Percentiles rank a stretch among this genome's conserved stretches.
These are phyloP conservation scores for Sesamia nonagrioides DNA, from an alignment of 1,140 invertebrate species.

Conservation along the genomic window DNA sequence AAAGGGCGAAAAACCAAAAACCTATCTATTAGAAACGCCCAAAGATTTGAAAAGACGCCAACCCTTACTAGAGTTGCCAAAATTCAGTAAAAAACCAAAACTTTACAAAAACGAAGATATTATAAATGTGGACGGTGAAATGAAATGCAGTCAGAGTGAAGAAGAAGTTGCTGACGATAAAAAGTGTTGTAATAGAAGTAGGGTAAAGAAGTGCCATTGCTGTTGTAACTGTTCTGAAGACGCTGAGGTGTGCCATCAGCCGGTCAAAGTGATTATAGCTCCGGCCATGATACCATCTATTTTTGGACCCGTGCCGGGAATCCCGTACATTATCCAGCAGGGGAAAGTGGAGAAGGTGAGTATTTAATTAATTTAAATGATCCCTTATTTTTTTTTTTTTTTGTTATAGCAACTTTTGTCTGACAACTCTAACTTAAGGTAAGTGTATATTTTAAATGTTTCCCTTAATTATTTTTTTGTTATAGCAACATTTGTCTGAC, in stretches of 20 bases:
- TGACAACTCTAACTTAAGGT: too few species aligned
- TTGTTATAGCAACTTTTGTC: too few species aligned
- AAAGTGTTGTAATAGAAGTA: constrained; percentile 35
- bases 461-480: too few species aligned
- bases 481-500: too few species aligned
- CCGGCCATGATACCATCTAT: constrained; percentile 78
- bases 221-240: constrained; percentile 23
- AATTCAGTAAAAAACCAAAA: constrained; percentile 72
- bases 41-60: constrained; percentile 72
- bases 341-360: constrained; percentile 68
- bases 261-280: constrained; percentile 79
- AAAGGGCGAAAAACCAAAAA: constrained; percentile 61
- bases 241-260: constrained; percentile 44
- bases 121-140: constrained; percentile 56
- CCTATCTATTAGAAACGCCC: constrained; percentile 74
- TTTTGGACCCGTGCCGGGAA: constrained; percentile 65
- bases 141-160: too few species aligned
- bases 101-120: constrained; percentile 62
- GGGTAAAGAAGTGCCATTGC: constrained; percentile 49
- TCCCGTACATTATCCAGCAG: constrained; percentile 74
- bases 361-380: background rate
- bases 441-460: too few species aligned
- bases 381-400: too few species aligned
- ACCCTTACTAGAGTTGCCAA: constrained; percentile 71
- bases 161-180: constrained; percentile 50